Conservation (phyloP, 2,888 invertebrate genomes). For the Pyrochroa serraticornis region DNA sequence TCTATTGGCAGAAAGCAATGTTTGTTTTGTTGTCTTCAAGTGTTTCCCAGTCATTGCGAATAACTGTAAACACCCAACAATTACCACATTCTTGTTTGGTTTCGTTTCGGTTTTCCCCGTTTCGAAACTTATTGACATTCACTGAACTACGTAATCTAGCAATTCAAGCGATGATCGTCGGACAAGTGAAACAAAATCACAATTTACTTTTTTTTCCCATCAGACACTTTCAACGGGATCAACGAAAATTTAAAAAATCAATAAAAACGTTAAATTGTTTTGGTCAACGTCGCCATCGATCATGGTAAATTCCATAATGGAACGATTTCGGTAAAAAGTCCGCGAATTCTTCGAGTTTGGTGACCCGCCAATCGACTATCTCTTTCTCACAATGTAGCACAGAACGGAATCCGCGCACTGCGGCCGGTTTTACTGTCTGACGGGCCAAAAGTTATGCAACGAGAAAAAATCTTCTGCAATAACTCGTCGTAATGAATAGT, state of each 20-base stretch:
- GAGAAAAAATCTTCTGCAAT: too few species aligned
- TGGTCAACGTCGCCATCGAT: too few species aligned
- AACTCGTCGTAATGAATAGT: too few species aligned
- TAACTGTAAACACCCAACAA: slow-evolving; percentile 15
- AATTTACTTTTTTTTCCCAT: too few species aligned
- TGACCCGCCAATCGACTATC: background rate
- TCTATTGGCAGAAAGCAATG: slow-evolving; percentile 3
- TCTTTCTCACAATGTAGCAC: background rate
- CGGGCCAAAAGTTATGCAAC: background rate
- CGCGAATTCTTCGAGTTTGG: slow-evolving; percentile 7
- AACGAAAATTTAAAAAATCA: too few species aligned
- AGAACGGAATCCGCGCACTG: background rate
- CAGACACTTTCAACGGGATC: too few species aligned
- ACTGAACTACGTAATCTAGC: too few species aligned
- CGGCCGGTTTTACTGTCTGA: background rate
- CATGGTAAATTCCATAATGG: too few species aligned
- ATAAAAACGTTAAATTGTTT: too few species aligned
- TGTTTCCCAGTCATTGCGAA: slow-evolving; percentile 15
- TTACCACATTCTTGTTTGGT: slow-evolving; percentile 19
- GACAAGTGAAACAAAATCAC: too few species aligned
- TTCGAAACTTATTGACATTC: background rate
- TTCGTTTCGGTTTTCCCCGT: slow-evolving; percentile 17
- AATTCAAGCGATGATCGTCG: too few species aligned
- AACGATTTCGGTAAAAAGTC: background rate
- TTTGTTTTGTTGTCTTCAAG: slow-evolving; percentile 7